Evolutionary conservation across 2,797 vertebrate genomes (phyloP).

Genomic region (Neosalanx taihuensis): DNA sequence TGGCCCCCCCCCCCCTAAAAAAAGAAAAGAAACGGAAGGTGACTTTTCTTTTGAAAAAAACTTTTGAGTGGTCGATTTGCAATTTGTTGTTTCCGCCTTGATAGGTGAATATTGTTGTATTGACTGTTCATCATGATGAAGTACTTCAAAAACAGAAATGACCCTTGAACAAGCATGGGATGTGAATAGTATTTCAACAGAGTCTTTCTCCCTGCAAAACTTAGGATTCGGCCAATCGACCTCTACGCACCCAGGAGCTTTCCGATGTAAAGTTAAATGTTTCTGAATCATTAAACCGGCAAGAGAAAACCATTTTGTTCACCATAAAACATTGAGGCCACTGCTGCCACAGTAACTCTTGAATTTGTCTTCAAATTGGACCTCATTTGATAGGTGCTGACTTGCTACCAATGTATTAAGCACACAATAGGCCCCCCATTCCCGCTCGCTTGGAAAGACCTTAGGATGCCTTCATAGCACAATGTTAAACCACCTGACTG

Average conservation of each 20-base stretch:
- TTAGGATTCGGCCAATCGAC: neutral
- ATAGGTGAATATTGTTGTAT: too few relatives aligned
- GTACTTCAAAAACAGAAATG: too few relatives aligned
- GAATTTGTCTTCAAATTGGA: slow-evolving; percentile 45
- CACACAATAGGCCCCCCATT: slow-evolving; percentile 38
- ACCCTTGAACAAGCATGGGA: too few relatives aligned
- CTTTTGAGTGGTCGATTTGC: too few relatives aligned
- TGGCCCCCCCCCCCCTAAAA: neutral
- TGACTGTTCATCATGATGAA: too few relatives aligned
- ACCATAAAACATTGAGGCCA: slow-evolving; percentile 60
- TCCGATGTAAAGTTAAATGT: slow-evolving; percentile 65
- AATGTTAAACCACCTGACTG: slow-evolving; percentile 28
- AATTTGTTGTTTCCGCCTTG: too few relatives aligned
- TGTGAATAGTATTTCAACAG: too few relatives aligned
- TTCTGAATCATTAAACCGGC: slow-evolving; percentile 70
- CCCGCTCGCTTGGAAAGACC: slow-evolving; percentile 13
- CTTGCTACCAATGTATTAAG: slow-evolving; percentile 42
- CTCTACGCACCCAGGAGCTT: slow-evolving; percentile 45
- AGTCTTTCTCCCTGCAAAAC: slow-evolving; percentile 14
- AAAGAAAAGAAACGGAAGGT: neutral
- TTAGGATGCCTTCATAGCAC: slow-evolving; percentile 24
- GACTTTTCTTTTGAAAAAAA: slow-evolving; percentile 31
- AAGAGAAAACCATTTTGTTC: slow-evolving; percentile 62
- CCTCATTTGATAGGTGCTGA: slow-evolving; percentile 45
- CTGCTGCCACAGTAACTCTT: slow-evolving; percentile 57